Percentiles rank a stretch among this genome's conserved stretches.
phyloP scores from a whole-genome alignment of 2,113 vertebrate species.

The Podiceps cristatus region DNA sequence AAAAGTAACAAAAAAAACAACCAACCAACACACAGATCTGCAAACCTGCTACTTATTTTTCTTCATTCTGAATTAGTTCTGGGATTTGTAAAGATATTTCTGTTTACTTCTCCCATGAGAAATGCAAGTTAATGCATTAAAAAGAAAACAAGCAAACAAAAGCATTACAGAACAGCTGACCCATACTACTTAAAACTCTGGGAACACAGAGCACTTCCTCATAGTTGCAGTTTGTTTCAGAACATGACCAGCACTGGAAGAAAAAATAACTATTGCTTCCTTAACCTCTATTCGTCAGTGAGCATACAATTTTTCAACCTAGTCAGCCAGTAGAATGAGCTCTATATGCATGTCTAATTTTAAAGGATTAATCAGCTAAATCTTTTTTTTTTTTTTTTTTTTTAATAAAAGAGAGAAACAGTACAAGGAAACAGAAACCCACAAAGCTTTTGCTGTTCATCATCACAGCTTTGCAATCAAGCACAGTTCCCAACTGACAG shows the following conservation, averaged over 20 bases:
- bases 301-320: not conserved
- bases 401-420: not conserved
- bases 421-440: not conserved
- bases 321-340: not conserved
- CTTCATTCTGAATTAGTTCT: not conserved
- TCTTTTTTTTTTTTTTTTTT: no score
- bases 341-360: not conserved
- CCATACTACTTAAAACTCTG: not conserved
- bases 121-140: not conserved
- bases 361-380: not conserved
- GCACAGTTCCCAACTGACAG: not conserved
- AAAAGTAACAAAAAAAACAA: not conserved
- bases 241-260: not conserved
- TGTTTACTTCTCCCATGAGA: not conserved
- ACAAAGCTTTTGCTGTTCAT: not conserved
- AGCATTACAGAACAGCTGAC: not conserved
- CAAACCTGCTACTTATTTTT: not conserved
- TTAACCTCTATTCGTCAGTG: not conserved
- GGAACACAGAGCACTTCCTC: not conserved
- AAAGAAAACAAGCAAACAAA: not conserved
- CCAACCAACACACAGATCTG: not conserved
- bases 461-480: not conserved
- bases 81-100: not conserved
- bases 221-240: not conserved
- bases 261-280: not conserved